Evolutionary conservation across 2,888 invertebrate genomes (phyloP).

Genomic region (Pristionchus mayeri): DNA sequence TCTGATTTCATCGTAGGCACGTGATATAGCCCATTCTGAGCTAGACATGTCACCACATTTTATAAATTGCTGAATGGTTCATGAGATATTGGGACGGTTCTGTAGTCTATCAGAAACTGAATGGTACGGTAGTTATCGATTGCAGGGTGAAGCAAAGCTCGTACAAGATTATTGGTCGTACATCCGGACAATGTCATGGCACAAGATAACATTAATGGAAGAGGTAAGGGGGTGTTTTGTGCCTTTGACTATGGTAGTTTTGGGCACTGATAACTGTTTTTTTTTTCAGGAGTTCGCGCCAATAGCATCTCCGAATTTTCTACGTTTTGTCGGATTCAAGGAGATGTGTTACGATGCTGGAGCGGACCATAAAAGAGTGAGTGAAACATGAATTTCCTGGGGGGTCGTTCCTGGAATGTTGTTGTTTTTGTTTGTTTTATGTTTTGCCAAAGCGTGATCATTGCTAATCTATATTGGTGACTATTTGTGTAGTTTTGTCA

Average conservation of each 20-base stretch:
- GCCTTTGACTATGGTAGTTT: not conserved
- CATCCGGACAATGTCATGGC: constrained; percentile 18
- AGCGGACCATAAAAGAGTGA: constrained; percentile 10
- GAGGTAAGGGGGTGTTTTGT: not conserved
- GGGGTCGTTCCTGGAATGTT: no score
- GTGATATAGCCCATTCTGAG: no score
- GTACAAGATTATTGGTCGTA: constrained; percentile 13
- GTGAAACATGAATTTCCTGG: not conserved
- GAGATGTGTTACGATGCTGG: constrained; percentile 36
- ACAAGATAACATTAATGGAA: constrained; percentile 39
- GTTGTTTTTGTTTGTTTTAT: no score
- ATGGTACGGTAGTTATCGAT: not conserved
- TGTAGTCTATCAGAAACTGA: no score
- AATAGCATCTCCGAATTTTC: not conserved
- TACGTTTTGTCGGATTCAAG: constrained; percentile 38
- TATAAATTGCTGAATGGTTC: no score
- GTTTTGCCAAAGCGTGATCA: no score
- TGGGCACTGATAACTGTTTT: not conserved
- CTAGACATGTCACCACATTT: no score
- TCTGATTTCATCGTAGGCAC: no score
- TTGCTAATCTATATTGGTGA: no score
- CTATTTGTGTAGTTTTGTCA: no score
- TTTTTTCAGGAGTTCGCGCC: constrained; percentile 19
- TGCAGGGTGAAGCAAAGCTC: constrained; percentile 23
- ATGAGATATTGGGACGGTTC: not conserved